Percentiles rank a stretch among this genome's conserved stretches.
Conservation (phyloP, 2,888 invertebrate species). For the Adineta ricciae region DNA sequence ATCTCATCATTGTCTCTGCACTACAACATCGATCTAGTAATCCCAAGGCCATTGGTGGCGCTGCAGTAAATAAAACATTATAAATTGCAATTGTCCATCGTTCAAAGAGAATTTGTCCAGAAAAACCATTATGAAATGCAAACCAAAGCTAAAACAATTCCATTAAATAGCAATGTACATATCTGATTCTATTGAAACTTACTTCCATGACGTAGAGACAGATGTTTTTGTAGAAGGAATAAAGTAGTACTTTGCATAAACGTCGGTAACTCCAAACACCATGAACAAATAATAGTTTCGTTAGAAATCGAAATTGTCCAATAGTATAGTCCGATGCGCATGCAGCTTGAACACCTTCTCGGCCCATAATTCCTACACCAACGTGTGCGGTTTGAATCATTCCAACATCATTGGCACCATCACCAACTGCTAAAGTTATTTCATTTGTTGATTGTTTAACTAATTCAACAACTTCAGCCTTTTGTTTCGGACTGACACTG, state of each 20-base stretch:
- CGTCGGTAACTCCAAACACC: slow-evolving; percentile 97
- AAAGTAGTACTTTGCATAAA: slow-evolving; percentile 90
- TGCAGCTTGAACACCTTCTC: slow-evolving; percentile 65
- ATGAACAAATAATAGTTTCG: slow-evolving; percentile 81
- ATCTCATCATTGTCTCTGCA: slow-evolving; percentile 70
- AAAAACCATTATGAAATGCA: slow-evolving; percentile 93
- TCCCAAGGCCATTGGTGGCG: slow-evolving; percentile 91
- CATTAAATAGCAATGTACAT: neutral
- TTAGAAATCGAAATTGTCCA: slow-evolving; percentile 81
- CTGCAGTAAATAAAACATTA: slow-evolving; percentile 92
- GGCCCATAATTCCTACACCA: slow-evolving; percentile 29
- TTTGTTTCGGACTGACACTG: slow-evolving; percentile 92
- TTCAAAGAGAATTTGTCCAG: slow-evolving; percentile 95
- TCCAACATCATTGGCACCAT: slow-evolving; percentile 51
- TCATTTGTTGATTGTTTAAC: slow-evolving; percentile 50
- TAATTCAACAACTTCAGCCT: slow-evolving; percentile 57
- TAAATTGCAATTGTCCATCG: slow-evolving; percentile 94
- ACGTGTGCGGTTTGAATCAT: slow-evolving; percentile 39
- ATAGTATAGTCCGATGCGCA: slow-evolving; percentile 98
- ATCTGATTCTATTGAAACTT: slow-evolving; percentile 29
- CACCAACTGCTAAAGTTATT: slow-evolving; percentile 50
- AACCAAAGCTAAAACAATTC: slow-evolving; percentile 67
- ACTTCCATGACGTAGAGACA: slow-evolving; percentile 92
- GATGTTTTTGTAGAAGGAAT: slow-evolving; percentile 99
- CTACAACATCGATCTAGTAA: slow-evolving; percentile 92